Conservation (phyloP, 2,113 vertebrate species). For the Hippocampus comes region DNA sequence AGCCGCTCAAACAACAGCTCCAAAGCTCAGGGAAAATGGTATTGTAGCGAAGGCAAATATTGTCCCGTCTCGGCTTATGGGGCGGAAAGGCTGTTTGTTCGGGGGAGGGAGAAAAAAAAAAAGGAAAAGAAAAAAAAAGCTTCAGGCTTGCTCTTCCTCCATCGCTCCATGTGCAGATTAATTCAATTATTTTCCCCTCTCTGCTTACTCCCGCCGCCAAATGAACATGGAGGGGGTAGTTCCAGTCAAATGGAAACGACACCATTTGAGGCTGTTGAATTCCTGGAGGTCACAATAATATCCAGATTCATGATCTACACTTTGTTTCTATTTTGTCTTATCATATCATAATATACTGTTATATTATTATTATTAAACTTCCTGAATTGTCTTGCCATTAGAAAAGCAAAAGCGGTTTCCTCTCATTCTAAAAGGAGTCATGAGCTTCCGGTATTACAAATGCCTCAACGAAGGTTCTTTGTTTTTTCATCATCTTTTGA, state of each 20-base stretch:
- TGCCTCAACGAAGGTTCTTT: too few relatives aligned
- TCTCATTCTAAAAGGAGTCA: too few relatives aligned
- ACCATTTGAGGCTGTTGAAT: not conserved
- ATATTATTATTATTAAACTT: not conserved
- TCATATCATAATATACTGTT: not conserved
- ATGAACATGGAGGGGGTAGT: not conserved
- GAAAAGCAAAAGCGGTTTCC: too few relatives aligned
- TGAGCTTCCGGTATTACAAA: too few relatives aligned
- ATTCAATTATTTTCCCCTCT: not conserved
- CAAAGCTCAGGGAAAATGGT: conserved; percentile 91
- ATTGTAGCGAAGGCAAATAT: conserved; percentile 96
- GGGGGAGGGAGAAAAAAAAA: conserved; percentile 72
- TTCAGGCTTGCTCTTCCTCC: conserved; percentile 39
- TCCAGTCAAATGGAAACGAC: not conserved
- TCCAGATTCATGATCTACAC: not conserved
- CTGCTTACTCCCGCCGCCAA: not conserved
- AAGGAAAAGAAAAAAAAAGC: conserved; percentile 64
- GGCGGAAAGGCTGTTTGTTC: conserved; percentile 82
- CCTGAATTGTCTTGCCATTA: too few relatives aligned
- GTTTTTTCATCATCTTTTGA: too few relatives aligned
- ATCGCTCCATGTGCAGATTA: conserved; percentile 8
- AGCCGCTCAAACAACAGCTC: conserved; percentile 83
- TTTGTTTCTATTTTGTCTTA: not conserved
- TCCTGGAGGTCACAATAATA: not conserved
- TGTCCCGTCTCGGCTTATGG: conserved; percentile 87